Conservation (phyloP, 2,888 invertebrate genomes). For the Carpatolechia fugitivella region DNA sequence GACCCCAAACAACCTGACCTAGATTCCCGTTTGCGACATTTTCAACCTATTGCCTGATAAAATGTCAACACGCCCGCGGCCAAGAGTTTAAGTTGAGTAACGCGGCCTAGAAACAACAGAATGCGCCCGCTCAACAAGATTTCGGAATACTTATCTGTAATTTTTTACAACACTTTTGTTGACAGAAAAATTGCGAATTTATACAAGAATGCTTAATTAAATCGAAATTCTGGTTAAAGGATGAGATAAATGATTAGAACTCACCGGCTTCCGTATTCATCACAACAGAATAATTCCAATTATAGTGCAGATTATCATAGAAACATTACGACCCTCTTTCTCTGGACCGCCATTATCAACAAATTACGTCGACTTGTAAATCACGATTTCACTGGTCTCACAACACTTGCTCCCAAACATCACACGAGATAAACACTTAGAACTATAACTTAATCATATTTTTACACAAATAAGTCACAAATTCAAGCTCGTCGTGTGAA, state of each 20-base stretch:
- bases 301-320: conserved; percentile 43
- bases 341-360: conserved; percentile 60
- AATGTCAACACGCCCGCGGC: conserved; percentile 66
- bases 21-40: conserved; percentile 61
- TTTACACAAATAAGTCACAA: conserved; percentile 56
- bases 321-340: conserved; percentile 55
- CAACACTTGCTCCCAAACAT: conserved; percentile 25
- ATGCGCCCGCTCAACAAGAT: background rate
- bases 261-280: conserved; percentile 56
- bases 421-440: conserved; percentile 34
- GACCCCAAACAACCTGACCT: conserved; percentile 58
- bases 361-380: conserved; percentile 48
- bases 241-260: conserved; percentile 26
- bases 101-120: conserved; percentile 39
- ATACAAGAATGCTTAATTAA: background rate
- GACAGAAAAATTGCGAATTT: background rate
- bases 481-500: conserved; percentile 52
- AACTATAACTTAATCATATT: conserved; percentile 36
- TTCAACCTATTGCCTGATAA: conserved; percentile 30
- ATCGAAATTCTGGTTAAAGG: background rate
- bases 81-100: conserved; percentile 52
- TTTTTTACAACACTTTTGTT: background rate
- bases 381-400: conserved; percentile 44
- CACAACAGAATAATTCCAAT: conserved; percentile 42
- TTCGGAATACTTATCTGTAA: background rate